phyloP scores from a whole-genome alignment of 1,140 invertebrate species.

The Idris sp. region DNA sequence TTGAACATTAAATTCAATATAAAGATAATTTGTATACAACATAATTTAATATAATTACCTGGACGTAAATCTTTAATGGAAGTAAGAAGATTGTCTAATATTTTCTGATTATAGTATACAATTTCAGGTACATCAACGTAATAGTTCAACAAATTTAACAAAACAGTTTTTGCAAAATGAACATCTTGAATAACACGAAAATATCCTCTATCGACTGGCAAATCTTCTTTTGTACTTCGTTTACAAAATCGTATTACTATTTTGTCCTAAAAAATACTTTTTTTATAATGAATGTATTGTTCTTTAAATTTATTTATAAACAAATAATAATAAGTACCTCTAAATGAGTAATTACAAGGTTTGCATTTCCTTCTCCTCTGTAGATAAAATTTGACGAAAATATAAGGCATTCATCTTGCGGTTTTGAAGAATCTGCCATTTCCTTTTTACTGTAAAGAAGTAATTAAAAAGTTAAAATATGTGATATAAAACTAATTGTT shows the following conservation, averaged over 20 bases:
- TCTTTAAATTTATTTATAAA: too few species aligned
- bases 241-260: slow-evolving; percentile 46
- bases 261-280: slow-evolving; percentile 28
- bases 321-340: slow-evolving; percentile 21
- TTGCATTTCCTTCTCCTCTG: slow-evolving; percentile 49
- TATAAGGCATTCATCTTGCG: slow-evolving; percentile 7
- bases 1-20: not conserved
- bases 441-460: slow-evolving; percentile 6
- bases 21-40: slow-evolving; percentile 1
- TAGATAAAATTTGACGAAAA: slow-evolving; percentile 29
- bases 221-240: slow-evolving; percentile 18
- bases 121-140: slow-evolving; percentile 49
- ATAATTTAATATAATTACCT: slow-evolving; percentile 15
- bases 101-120: slow-evolving; percentile 36
- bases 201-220: slow-evolving; percentile 46
- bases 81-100: slow-evolving; percentile 21
- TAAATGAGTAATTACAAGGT: slow-evolving; percentile 49
- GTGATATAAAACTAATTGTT: too few species aligned
- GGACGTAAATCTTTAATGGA: slow-evolving; percentile 31
- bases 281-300: not conserved
- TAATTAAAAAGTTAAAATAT: too few species aligned
- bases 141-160: slow-evolving; percentile 36
- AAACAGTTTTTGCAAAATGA: slow-evolving; percentile 40
- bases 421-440: slow-evolving; percentile 7
- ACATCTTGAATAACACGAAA: slow-evolving; percentile 35